These are phyloP conservation scores for Saccopteryx bilineata DNA, from an alignment of 2,113 vertebrate genomes.

Conservation along the genomic window DNA sequence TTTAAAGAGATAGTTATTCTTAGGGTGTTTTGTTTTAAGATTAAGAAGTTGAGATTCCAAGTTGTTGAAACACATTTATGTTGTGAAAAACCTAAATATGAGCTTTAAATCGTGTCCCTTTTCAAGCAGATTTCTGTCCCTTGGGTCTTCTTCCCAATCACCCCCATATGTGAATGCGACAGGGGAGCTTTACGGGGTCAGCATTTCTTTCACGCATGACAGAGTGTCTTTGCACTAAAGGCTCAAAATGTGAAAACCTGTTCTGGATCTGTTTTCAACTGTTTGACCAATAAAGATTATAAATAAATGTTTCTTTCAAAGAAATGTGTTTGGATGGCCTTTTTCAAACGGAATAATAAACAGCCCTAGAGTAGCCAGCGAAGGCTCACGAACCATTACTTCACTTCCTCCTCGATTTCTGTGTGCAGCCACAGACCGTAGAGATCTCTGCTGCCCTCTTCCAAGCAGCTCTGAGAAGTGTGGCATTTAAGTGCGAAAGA, in stretches of 20 bases:
- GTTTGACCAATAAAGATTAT: conserved; percentile 81
- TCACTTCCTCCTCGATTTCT: background rate
- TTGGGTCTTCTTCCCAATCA: conserved; percentile 72
- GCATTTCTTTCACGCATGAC: conserved; percentile 74
- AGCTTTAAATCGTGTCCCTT: conserved; percentile 78
- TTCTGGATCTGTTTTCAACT: conserved; percentile 85
- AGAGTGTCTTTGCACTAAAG: conserved; percentile 73
- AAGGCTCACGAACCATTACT: background rate
- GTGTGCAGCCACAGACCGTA: background rate
- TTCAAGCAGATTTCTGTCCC: conserved; percentile 78
- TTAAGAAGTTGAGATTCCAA: conserved; percentile 78
- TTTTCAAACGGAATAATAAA: conserved; percentile 64
- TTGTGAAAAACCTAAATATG: conserved; percentile 80
- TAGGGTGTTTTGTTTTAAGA: conserved; percentile 80
- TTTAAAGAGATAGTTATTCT: conserved; percentile 83
- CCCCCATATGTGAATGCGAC: background rate
- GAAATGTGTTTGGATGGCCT: conserved; percentile 76
- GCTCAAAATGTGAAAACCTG: conserved; percentile 84
- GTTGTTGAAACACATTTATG: conserved; percentile 82
- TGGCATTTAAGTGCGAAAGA: background rate
- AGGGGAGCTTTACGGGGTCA: conserved; percentile 72
- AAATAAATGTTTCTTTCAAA: conserved; percentile 87
- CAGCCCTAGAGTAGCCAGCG: background rate
- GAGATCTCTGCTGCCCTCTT: background rate
- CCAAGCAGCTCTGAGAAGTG: background rate